Percentiles rank a stretch among this genome's conserved stretches.
phyloP scores from a whole-genome alignment of 2,113 vertebrate species.

The Marmota flaviventris region DNA sequence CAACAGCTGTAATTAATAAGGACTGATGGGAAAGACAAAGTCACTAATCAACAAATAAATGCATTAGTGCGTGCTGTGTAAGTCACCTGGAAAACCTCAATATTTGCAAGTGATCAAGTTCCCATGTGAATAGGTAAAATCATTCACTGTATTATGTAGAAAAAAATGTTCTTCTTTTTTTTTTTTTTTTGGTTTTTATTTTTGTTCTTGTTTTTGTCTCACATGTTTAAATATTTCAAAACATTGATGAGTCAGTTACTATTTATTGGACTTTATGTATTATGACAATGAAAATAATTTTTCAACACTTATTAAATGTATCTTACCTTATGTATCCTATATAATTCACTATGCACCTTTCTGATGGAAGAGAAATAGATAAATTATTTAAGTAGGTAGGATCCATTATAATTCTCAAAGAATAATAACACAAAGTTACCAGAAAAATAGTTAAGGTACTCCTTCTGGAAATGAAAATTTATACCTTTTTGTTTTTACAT shows the following conservation, averaged over 20 bases:
- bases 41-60: constrained; percentile 73
- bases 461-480: neutral
- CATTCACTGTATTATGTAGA: neutral
- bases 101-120: neutral
- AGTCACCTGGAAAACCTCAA: constrained; percentile 58
- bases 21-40: constrained; percentile 71
- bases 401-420: neutral
- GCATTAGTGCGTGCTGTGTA: constrained; percentile 61
- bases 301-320: neutral
- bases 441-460: neutral
- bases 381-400: neutral
- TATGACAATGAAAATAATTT: neutral
- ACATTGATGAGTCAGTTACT: neutral
- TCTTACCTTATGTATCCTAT: neutral
- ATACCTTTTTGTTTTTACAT: neutral
- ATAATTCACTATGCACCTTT: neutral
- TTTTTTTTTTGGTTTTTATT: neutral
- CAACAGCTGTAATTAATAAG: constrained; percentile 73
- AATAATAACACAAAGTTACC: neutral
- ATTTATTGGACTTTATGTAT: neutral
- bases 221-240: neutral
- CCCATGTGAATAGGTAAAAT: neutral
- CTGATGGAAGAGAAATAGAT: neutral
- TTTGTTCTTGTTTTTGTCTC: neutral
- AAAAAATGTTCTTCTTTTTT: neutral